Base-by-base conservation (phyloP, 2,888 invertebrate genomes). In the Eretmocerus hayati region DNA sequence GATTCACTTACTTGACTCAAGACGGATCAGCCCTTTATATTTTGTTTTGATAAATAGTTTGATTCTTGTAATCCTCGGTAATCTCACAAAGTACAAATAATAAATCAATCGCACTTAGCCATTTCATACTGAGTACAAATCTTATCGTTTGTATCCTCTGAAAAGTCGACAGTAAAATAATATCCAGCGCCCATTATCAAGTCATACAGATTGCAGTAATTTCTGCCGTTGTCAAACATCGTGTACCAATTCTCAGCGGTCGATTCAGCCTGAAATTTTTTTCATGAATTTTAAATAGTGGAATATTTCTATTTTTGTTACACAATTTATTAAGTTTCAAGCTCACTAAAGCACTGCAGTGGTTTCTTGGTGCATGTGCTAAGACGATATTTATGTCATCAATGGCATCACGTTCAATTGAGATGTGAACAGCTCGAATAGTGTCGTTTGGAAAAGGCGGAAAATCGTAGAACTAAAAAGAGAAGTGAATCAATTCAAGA, bases 171-270 rank as follows among this genome's bases (percentile, higher is more conserved):
- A 30, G 52, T 49, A 11, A 22, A 49, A 36, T 60, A 53, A 11
- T 61, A 58, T 21, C 53, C 58, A 4, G 58, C 53, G 8, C 53
- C 58, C 20, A 38, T 49, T 11, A 63, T 54, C 35, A 64, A 56
- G 15, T 63, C 59, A 18, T 48, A 57, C 38, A 65, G 54, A 52
- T 65, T 63, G 23, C 63, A 65, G 35, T 64, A 64, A 48, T 65
- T 65, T 13, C 47, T 50, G 2, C 61, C 60, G 15, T 58, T 43
- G 52, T 65, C 65, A 41, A 65, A 64, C 26, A 65, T 22, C 15
- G 52, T 54, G 38, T 60, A 60, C 62, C 64, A 64, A 11, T 56
- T 52, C 4, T 47, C 57, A 9, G 64, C 57, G 13, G 38, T 48
- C 2, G 65, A 65, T 38, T 61, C 56, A n/a, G 54, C 62, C 63